Evolutionary conservation across 2,113 vertebrate species (phyloP).

Genomic region (Neolamprologus brichardi): DNA sequence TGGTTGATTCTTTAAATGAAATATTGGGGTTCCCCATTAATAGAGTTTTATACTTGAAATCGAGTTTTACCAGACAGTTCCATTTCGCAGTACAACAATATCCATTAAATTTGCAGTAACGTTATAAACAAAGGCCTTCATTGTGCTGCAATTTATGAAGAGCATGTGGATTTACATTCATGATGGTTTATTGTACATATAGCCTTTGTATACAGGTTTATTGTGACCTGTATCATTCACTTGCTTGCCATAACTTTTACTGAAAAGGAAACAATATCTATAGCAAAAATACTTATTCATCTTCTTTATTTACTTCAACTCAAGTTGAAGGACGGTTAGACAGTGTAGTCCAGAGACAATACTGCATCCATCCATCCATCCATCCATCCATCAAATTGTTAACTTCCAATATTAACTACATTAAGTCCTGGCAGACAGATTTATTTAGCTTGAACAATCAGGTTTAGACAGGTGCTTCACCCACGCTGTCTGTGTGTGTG

Average conservation of each 20-base stretch:
- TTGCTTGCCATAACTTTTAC: neutral
- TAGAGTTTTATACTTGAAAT: neutral
- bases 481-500: conserved; percentile 59
- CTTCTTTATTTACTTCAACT: neutral
- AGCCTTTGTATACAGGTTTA: neutral
- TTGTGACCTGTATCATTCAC: neutral
- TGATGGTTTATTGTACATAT: neutral
- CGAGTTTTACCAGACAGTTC: neutral
- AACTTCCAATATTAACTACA: neutral
- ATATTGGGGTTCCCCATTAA: neutral
- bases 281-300: neutral
- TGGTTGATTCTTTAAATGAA: neutral
- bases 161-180: neutral
- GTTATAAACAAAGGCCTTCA: neutral
- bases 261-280: neutral
- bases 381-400: neutral
- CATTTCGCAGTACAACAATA: neutral
- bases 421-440: neutral
- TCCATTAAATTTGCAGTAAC: neutral
- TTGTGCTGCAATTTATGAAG: neutral
- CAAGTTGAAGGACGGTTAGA: neutral
- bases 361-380: neutral
- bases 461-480: conserved; percentile 65
- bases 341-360: neutral
- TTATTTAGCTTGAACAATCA: neutral